phyloP scores from a whole-genome alignment of 2,113 vertebrate genomes.

The Pterocles burchelli region DNA sequence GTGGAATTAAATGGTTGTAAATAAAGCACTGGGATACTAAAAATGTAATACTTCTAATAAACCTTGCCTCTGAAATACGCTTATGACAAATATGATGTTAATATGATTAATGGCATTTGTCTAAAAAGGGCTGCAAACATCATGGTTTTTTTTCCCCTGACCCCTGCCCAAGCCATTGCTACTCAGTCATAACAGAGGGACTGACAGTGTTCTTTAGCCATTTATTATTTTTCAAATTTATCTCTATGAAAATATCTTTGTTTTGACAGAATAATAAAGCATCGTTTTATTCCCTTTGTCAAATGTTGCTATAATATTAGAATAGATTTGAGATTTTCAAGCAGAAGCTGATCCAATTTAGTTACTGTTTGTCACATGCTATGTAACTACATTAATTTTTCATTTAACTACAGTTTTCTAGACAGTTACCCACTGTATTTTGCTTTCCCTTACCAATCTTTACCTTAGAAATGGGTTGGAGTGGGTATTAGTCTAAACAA shows the following conservation, averaged over 20 bases:
- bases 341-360: background rate
- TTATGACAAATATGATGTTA: background rate
- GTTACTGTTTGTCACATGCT: background rate
- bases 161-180: background rate
- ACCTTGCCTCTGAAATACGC: background rate
- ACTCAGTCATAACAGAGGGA: background rate
- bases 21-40: background rate
- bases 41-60: background rate
- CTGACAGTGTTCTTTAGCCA: background rate
- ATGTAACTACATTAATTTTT: background rate
- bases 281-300: background rate
- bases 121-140: background rate
- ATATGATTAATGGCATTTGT: background rate
- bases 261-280: background rate
- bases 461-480: background rate
- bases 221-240: background rate
- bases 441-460: background rate
- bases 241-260: background rate
- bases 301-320: background rate
- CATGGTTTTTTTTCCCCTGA: background rate
- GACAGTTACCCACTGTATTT: background rate
- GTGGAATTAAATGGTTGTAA: background rate
- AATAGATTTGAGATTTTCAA: background rate
- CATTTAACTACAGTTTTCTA: background rate
- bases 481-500: background rate